phyloP scores from a whole-genome alignment of 2,888 invertebrate species.

The Sialis lutaria region DNA sequence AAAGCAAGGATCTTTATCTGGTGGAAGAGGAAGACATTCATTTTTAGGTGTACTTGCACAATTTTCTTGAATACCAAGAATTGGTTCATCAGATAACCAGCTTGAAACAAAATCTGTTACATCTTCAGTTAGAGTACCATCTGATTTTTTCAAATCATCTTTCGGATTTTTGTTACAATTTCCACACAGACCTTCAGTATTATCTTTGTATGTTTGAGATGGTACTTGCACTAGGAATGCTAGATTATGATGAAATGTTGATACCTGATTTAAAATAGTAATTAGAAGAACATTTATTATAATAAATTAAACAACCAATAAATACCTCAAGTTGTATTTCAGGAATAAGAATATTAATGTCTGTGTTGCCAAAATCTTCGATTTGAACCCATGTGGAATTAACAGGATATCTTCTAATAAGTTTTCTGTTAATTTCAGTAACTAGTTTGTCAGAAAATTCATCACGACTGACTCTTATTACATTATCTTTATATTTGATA shows the following conservation, averaged over 20 bases:
- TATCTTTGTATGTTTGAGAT: conserved; percentile 51
- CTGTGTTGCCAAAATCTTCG: conserved; percentile 32
- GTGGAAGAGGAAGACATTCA: conserved; percentile 28
- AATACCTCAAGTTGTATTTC: conserved; percentile 56
- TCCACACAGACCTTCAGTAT: conserved; percentile 68
- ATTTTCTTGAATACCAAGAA: conserved; percentile 22
- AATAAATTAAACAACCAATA: neutral
- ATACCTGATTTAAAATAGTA: conserved; percentile 17
- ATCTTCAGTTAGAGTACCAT: conserved; percentile 34
- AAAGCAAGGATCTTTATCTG: conserved; percentile 47
- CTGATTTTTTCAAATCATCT: conserved; percentile 34
- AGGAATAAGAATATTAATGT: conserved; percentile 41
- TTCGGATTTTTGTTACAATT: conserved; percentile 44
- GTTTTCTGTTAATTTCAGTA: conserved; percentile 28
- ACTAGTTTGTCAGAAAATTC: conserved; percentile 17
- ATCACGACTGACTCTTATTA: conserved; percentile 25
- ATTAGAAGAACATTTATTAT: neutral
- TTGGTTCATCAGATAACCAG: conserved; percentile 21
- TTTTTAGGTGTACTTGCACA: conserved; percentile 21
- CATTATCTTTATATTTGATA: conserved; percentile 44
- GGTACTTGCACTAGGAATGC: conserved; percentile 43
- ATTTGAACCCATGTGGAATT: conserved; percentile 45
- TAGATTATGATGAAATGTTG: conserved; percentile 26
- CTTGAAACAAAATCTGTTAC: conserved; percentile 32
- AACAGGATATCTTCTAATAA: conserved; percentile 30